phyloP scores from a whole-genome alignment of 2,797 vertebrate genomes.

The Sebastes matsubarae region DNA sequence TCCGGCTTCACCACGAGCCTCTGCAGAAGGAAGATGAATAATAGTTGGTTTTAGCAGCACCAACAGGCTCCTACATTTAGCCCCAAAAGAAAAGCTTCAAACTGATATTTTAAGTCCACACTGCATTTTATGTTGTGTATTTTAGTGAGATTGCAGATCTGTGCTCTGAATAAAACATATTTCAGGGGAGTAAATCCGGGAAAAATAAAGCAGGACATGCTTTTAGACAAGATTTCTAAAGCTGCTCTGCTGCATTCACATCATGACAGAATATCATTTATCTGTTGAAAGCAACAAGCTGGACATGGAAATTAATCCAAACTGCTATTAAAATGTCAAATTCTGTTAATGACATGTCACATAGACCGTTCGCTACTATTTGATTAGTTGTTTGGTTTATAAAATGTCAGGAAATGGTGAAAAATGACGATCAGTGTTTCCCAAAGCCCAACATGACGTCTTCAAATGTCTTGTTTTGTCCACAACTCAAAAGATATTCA shows the following conservation, averaged over 20 bases:
- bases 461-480: too few species aligned
- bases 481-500: too few species aligned
- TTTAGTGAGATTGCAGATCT: not conserved
- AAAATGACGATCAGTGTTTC: too few species aligned
- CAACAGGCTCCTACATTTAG: not conserved
- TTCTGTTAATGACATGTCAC: not conserved
- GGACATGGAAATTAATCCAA: not conserved
- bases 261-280: not conserved
- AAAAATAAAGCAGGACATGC: not conserved
- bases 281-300: not conserved
- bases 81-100: not conserved
- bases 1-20: constrained; percentile 96
- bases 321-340: not conserved
- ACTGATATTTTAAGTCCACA: not conserved
- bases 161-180: not conserved
- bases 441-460: too few species aligned
- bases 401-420: too few species aligned
- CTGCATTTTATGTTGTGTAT: not conserved
- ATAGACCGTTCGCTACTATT: too few species aligned
- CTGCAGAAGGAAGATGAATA: constrained; percentile 64
- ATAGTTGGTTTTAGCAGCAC: not conserved
- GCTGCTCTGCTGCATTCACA: not conserved
- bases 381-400: too few species aligned
- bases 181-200: not conserved
- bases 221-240: not conserved